Evolutionary conservation across 2,113 vertebrate species (phyloP).

Genomic region (Oreotragus oreotragus): DNA sequence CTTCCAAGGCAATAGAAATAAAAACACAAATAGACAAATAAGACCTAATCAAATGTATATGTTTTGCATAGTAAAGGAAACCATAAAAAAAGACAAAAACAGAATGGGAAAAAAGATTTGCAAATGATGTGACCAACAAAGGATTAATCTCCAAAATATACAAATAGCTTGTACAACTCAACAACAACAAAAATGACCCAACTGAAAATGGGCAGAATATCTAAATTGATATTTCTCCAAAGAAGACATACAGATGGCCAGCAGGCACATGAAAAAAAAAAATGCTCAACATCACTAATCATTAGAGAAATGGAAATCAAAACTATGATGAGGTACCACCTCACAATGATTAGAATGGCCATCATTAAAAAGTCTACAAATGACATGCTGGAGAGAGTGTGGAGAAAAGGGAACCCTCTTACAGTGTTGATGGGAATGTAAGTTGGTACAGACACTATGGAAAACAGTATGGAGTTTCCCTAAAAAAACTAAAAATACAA

Average conservation of each 20-base stretch:
- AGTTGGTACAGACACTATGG: background rate
- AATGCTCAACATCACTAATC: background rate
- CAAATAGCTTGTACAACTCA: background rate
- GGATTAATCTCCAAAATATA: background rate
- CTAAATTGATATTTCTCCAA: background rate
- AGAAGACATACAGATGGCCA: background rate
- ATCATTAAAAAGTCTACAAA: background rate
- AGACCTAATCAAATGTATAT: background rate
- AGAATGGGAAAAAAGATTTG: background rate
- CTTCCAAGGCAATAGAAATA: background rate
- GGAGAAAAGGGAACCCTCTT: background rate
- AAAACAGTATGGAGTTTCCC: background rate
- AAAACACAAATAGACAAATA: background rate
- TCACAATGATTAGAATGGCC: background rate
- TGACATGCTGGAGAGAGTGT: background rate
- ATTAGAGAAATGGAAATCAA: background rate
- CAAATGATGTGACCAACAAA: background rate
- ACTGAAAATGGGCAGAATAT: background rate
- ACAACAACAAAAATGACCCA: background rate
- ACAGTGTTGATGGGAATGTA: background rate
- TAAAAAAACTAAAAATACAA: background rate
- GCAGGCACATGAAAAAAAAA: background rate
- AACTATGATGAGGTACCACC: background rate
- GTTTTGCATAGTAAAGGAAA: background rate
- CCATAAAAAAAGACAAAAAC: background rate